Conservation (phyloP, 2,113 vertebrate genomes). For the Amazona vittata region DNA sequence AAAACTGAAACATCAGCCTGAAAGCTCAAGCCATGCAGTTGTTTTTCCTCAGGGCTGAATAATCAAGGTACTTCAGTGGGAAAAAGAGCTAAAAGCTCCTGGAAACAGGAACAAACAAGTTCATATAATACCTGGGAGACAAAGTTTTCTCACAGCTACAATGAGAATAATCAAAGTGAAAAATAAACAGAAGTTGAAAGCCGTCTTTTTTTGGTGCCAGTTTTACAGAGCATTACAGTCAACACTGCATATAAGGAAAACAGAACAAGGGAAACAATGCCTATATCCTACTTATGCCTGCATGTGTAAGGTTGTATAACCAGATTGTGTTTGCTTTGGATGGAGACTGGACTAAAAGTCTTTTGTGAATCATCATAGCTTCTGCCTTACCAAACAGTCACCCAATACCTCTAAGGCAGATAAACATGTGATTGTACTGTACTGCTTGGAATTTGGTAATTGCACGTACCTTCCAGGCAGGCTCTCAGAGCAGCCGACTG, state of each 20-base stretch:
- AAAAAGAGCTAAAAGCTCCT: neutral
- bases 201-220: neutral
- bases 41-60: neutral
- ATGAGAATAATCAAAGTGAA: neutral
- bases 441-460: neutral
- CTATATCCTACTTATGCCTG: neutral
- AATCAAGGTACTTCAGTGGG: neutral
- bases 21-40: neutral
- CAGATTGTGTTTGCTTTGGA: neutral
- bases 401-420: neutral
- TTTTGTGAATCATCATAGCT: neutral
- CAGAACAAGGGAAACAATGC: neutral
- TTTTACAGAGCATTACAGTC: neutral
- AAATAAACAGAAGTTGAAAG: conserved; percentile 9
- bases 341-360: neutral
- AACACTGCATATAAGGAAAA: neutral
- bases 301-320: neutral
- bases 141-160: neutral
- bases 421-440: fast-evolving
- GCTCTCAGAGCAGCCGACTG: too few species aligned
- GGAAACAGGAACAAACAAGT: neutral
- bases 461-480: fast-evolving
- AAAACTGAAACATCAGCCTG: conserved; percentile 63
- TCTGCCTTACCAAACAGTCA: neutral
- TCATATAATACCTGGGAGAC: neutral